Evolutionary conservation across 2,113 vertebrate genomes (phyloP).

Genomic region (Sander lucioperca): DNA sequence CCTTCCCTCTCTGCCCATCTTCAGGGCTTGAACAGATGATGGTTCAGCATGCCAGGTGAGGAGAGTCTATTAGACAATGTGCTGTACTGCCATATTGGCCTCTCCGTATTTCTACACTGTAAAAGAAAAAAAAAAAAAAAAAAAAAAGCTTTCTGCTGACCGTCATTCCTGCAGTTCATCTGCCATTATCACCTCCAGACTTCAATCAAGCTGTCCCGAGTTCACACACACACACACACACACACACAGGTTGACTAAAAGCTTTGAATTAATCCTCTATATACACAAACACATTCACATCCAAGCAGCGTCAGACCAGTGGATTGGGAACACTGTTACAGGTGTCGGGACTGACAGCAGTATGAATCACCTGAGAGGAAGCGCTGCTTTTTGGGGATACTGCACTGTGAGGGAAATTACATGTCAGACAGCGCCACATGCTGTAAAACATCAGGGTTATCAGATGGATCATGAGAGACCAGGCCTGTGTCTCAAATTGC

Average conservation of each 20-base stretch:
- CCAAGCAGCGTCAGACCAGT: slow-evolving; percentile 1
- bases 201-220: neutral
- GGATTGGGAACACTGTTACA: neutral
- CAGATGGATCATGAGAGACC: slow-evolving; percentile 41
- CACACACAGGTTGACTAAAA: neutral
- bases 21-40: slow-evolving; percentile 14
- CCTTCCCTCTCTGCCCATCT: neutral
- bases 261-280: slow-evolving; percentile 22
- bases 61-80: slow-evolving; percentile 2
- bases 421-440: slow-evolving; percentile 46
- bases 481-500: slow-evolving; percentile 41
- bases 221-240: neutral
- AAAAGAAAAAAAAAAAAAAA: no score
- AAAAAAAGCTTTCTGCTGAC: no score
- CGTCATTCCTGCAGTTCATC: neutral
- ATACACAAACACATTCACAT: neutral
- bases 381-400: slow-evolving; percentile 15
- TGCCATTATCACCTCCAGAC: slow-evolving; percentile 6
- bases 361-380: slow-evolving; percentile 34
- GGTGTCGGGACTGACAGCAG: slow-evolving; percentile 25
- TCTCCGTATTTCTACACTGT: neutral
- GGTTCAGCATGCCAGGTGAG: slow-evolving; percentile 14
- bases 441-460: slow-evolving; percentile 66
- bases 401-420: slow-evolving; percentile 48
- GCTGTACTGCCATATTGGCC: neutral